Base-by-base conservation (phyloP, 2,888 invertebrate genomes). In the Chrysolina americana region DNA sequence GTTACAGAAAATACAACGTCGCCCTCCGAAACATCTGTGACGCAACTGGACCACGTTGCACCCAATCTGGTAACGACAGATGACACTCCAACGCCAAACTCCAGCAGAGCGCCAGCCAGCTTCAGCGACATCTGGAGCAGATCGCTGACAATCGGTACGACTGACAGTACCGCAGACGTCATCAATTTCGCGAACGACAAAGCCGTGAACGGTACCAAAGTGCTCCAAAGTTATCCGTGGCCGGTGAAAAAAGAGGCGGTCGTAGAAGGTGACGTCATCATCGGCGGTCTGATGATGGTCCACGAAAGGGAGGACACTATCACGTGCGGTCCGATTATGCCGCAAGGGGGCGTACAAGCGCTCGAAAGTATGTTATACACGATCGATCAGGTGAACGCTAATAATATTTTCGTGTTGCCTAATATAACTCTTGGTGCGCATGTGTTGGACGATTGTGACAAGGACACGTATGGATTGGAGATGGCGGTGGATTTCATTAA, bases 401-500 rank as follows among this genome's bases (percentile, higher is more conserved):
- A 90, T 73, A 59, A 47, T 8, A 89, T 91, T 71, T 89, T 94
- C 78, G 89, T 96, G 76, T 89, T 96, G 78, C 95, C 95, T 0
- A 95, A 95, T 68, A 92, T 97, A 69, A 93, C 91, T 10, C 89
- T 98, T 5, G 97, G 97, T 53, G 96, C 96, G 13, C 95, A 97
- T 85, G 93, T 98, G 69, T 90, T 98, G 78, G 98, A 98, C 86
- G 98, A 98, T 88, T 98, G 98, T 88, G 98, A 98, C 89, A 95
- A 96, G 89, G 98, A 98, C 87, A 98, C 97, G 0, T 97, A 97
- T 85, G 98, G 98, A 0, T 89, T 98, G 80, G 97, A 98, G 87
- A 97, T 98, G 94, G 96, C 97, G 11, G 96, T 98, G 15, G 97
- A 98, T 89, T 98, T 98, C 87, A 98, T 98, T 78, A 96, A 97